These are phyloP conservation scores for Notiomystis cincta DNA, from an alignment of 2,113 vertebrate species.

Conservation along the genomic window DNA sequence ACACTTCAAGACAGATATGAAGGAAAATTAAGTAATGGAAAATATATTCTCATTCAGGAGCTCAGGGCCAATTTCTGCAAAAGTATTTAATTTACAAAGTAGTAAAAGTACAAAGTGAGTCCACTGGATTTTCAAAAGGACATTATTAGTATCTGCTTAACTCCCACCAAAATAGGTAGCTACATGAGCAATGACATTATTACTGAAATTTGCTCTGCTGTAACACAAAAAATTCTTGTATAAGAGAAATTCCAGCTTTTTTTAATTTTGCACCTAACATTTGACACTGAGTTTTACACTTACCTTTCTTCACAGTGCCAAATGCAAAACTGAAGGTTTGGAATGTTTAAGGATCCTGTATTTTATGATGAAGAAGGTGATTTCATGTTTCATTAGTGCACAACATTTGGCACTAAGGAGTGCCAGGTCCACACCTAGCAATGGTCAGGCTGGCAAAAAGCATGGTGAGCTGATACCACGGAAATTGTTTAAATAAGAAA, in stretches of 20 bases:
- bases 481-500: neutral
- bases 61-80: neutral
- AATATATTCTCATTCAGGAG: neutral
- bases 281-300: neutral
- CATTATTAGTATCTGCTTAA: neutral
- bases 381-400: neutral
- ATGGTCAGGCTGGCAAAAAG: neutral
- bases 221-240: neutral
- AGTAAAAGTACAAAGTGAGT: neutral
- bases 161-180: neutral
- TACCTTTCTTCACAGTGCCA: neutral
- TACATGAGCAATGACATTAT: neutral
- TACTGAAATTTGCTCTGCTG: neutral
- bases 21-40: neutral
- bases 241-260: neutral
- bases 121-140: neutral
- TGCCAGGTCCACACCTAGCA: neutral
- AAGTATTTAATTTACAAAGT: neutral
- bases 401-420: neutral
- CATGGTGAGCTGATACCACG: neutral
- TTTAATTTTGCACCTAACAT: neutral
- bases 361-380: neutral
- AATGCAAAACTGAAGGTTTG: neutral
- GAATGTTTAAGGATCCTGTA: neutral
- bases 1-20: neutral